Evolutionary conservation across 2,113 vertebrate species (phyloP).

Genomic region (Bagarius yarrelli): DNA sequence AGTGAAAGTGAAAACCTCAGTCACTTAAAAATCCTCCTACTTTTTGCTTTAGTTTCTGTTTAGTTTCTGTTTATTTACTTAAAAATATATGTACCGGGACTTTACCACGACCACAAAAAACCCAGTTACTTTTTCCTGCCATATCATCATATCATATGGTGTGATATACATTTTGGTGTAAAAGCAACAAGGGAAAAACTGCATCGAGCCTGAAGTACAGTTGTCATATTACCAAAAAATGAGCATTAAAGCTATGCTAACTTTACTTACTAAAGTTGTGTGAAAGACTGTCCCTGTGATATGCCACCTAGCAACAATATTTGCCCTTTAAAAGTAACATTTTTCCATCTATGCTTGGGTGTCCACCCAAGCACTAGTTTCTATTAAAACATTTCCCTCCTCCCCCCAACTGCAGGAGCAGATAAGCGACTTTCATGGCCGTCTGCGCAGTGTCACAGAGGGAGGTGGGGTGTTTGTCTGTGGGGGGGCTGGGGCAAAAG

Average conservation of each 20-base stretch:
- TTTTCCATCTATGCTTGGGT: constrained; percentile 33
- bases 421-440: constrained; percentile 64
- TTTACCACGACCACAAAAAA: not conserved
- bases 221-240: not conserved
- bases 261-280: not conserved
- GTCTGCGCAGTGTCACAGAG: constrained; percentile 59
- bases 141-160: too few species aligned
- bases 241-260: not conserved
- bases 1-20: not conserved
- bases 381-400: constrained; percentile 52
- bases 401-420: constrained; percentile 49
- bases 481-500: not conserved
- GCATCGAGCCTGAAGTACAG: not conserved
- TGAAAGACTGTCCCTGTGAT: not conserved
- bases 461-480: constrained; percentile 52
- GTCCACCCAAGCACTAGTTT: constrained; percentile 41
- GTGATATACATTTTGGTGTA: not conserved
- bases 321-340: not conserved
- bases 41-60: not conserved
- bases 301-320: not conserved
- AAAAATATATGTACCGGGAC: not conserved
- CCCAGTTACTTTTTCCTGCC: not conserved
- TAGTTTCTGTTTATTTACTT: not conserved
- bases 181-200: not conserved
- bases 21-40: not conserved